phyloP scores from a whole-genome alignment of 2,888 invertebrate genomes.

The Pyrrhia umbra region DNA sequence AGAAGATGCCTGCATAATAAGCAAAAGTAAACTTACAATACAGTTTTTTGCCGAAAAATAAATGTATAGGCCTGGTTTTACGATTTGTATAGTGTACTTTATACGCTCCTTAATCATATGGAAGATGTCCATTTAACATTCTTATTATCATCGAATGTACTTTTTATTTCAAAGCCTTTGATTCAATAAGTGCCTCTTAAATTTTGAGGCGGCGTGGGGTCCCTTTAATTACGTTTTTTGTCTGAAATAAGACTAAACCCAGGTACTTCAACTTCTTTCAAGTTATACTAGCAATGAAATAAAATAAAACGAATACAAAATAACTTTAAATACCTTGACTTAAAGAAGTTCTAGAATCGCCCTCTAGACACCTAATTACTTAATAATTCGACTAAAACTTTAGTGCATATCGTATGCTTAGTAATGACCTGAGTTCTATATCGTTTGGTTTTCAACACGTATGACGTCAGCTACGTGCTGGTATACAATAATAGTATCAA shows the following conservation, averaged over 20 bases:
- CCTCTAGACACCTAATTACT: slow-evolving; percentile 20
- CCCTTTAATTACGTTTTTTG: not conserved
- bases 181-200: too few species aligned
- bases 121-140: too few species aligned
- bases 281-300: not conserved
- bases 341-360: slow-evolving; percentile 6
- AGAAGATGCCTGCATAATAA: too few species aligned
- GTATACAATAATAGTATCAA: slow-evolving; percentile 37
- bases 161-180: too few species aligned
- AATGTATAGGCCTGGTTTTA: too few species aligned
- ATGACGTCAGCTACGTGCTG: slow-evolving; percentile 3
- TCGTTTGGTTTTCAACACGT: not conserved
- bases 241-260: too few species aligned
- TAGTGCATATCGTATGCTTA: not conserved
- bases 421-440: not conserved
- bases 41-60: too few species aligned
- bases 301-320: not conserved
- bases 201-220: too few species aligned
- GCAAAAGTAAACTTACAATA: too few species aligned
- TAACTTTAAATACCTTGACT: not conserved
- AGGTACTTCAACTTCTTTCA: not conserved
- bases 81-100: too few species aligned
- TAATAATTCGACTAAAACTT: slow-evolving; percentile 2
- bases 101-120: too few species aligned
- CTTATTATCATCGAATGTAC: too few species aligned